Evolutionary conservation across 2,113 vertebrate species (phyloP).

Genomic region (Dipodomys stephensi): DNA sequence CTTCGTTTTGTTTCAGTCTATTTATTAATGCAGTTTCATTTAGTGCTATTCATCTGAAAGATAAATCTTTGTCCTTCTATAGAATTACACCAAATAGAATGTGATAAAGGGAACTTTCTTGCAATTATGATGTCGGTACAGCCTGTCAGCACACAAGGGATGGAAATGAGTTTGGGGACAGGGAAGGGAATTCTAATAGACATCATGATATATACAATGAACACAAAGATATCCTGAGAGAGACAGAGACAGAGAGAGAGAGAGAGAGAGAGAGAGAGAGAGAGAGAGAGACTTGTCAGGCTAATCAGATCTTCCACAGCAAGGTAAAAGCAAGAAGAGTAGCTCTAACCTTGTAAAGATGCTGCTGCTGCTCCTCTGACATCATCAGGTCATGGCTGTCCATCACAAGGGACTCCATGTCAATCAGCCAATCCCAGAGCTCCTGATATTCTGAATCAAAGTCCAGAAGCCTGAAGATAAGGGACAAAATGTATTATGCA

Average conservation of each 20-base stretch:
- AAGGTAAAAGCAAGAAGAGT: slow-evolving; percentile 87
- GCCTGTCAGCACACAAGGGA: slow-evolving; percentile 89
- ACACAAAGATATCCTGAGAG: slow-evolving; percentile 88
- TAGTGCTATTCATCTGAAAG: slow-evolving; percentile 89
- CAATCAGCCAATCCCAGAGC: slow-evolving; percentile 99
- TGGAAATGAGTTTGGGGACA: slow-evolving; percentile 91
- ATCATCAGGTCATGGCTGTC: slow-evolving; percentile 98
- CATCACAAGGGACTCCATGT: slow-evolving; percentile 97
- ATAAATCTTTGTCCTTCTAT: slow-evolving; percentile 90
- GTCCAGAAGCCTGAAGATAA: slow-evolving; percentile 94
- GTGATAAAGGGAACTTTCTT: slow-evolving; percentile 91
- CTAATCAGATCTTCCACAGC: slow-evolving; percentile 93
- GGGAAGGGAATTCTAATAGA: slow-evolving; percentile 91
- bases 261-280: slow-evolving; percentile 76
- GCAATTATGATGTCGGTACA: slow-evolving; percentile 90
- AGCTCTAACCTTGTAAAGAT: slow-evolving; percentile 96
- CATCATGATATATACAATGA: slow-evolving; percentile 90
- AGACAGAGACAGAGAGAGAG: slow-evolving; percentile 85
- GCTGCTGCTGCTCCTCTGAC: slow-evolving; percentile 98
- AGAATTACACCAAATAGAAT: slow-evolving; percentile 91
- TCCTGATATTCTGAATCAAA: slow-evolving; percentile 97
- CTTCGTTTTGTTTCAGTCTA: slow-evolving; percentile 88
- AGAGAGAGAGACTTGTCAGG: slow-evolving; percentile 90
- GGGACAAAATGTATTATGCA: slow-evolving; percentile 90
- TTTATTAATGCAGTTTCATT: slow-evolving; percentile 89